Evolutionary conservation across 2,113 vertebrate genomes (phyloP).

Genomic region (Bolborhynchus lineola): DNA sequence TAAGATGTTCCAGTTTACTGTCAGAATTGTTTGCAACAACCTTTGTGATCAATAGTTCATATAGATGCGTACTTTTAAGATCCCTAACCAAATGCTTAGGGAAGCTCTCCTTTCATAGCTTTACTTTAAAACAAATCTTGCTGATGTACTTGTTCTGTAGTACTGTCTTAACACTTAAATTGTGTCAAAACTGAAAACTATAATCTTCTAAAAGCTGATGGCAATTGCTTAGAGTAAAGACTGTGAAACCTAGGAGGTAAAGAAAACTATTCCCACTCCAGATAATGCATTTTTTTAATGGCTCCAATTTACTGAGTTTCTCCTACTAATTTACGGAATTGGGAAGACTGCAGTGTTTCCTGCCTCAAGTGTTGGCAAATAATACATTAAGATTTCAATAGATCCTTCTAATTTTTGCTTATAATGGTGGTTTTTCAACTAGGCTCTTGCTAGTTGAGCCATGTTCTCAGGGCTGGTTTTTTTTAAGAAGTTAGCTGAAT

Average conservation of each 20-base stretch:
- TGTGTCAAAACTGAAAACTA: conserved; percentile 8
- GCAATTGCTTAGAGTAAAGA: conserved; percentile 36
- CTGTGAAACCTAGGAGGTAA: conserved; percentile 45
- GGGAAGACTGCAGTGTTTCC: conserved; percentile 73
- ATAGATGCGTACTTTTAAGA: conserved; percentile 40
- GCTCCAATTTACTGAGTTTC: conserved; percentile 30
- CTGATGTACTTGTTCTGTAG: conserved; percentile 35
- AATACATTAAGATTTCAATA: conserved; percentile 60
- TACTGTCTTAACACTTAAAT: conserved; percentile 37
- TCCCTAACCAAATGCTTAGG: conserved; percentile 1
- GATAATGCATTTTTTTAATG: background rate
- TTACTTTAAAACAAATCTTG: conserved; percentile 53
- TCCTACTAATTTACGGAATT: conserved; percentile 39
- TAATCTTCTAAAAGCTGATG: conserved; percentile 27
- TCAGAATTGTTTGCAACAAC: conserved; percentile 56
- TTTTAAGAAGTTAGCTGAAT: conserved; percentile 69
- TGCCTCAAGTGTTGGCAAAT: conserved; percentile 68
- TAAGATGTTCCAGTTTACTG: conserved; percentile 54
- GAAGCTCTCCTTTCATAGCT: conserved; percentile 23
- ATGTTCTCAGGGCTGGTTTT: conserved; percentile 80
- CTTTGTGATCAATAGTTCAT: conserved; percentile 32
- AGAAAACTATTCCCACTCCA: conserved; percentile 47
- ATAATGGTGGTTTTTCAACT: conserved; percentile 69
- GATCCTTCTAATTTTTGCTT: conserved; percentile 72
- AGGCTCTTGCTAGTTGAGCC: conserved; percentile 75